Conservation (phyloP, 2,797 vertebrate species). For the Pristis pectinata region DNA sequence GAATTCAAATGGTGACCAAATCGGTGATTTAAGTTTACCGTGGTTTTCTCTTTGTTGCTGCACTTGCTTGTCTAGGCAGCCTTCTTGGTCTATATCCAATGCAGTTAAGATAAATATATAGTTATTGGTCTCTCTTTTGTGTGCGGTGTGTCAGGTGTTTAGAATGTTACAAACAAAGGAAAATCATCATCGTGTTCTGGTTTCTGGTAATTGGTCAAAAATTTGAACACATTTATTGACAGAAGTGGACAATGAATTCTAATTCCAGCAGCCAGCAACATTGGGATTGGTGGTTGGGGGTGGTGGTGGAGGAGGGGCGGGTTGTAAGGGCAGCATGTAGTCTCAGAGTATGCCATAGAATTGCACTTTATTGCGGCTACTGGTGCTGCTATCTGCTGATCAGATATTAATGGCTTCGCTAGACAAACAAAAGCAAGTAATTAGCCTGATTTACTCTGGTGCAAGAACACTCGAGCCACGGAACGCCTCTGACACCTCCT, state of each 20-base stretch:
- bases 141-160: not conserved
- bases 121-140: not conserved
- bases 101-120: not conserved
- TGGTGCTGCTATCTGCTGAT: constrained; percentile 33
- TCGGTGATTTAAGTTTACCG: not conserved
- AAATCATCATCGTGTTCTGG: not conserved
- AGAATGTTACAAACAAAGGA: not conserved
- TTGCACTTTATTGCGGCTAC: not conserved
- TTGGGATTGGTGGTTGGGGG: not conserved
- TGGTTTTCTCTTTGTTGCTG: constrained; percentile 12
- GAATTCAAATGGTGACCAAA: not conserved
- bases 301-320: not conserved
- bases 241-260: not conserved
- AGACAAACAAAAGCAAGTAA: constrained; percentile 38
- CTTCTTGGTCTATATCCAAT: not conserved
- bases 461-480: constrained; percentile 48
- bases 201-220: not conserved
- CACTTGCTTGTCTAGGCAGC: not conserved
- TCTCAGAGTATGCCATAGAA: not conserved
- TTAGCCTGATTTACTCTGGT: constrained; percentile 39
- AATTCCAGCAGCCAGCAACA: not conserved
- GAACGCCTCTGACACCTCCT: constrained; percentile 41
- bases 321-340: not conserved
- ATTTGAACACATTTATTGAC: not conserved
- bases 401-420: constrained; percentile 35